Conservation (phyloP, 2,113 vertebrate species). For the Nothobranchius furzeri region DNA sequence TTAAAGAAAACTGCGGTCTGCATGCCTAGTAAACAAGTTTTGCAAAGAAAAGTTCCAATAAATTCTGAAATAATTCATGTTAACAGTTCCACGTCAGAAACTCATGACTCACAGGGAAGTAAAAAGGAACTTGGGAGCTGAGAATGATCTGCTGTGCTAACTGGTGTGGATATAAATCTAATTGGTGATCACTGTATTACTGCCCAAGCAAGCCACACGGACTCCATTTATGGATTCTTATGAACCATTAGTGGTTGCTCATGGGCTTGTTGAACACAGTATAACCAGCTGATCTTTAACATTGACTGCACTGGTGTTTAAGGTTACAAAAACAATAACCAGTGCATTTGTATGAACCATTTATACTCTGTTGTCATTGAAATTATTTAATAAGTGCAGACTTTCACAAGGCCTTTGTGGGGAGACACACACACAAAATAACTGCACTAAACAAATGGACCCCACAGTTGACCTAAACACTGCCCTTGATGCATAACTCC, state of each 20-base stretch:
- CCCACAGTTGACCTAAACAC: slow-evolving; percentile 46
- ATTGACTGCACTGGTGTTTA: slow-evolving; percentile 5
- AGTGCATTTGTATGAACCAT: not conserved
- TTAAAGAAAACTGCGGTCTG: not conserved
- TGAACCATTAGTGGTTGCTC: slow-evolving; percentile 22
- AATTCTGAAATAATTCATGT: not conserved
- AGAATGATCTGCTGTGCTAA: not conserved
- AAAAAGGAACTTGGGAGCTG: not conserved
- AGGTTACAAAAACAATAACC: not conserved
- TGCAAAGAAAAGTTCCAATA: not conserved
- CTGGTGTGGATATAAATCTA: not conserved
- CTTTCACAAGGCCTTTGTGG: not conserved
- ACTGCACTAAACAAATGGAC: slow-evolving; percentile 3
- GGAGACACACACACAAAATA: not conserved
- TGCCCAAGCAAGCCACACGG: not conserved
- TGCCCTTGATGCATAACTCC: slow-evolving; percentile 8
- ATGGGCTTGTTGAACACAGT: slow-evolving; percentile 14
- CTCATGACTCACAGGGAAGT: too few relatives aligned
- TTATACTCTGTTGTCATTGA: not conserved
- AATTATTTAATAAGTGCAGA: not conserved
- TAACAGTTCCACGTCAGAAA: not conserved
- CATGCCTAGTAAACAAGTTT: not conserved
- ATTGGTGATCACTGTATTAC: not conserved
- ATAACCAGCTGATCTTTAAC: not conserved
- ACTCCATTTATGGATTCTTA: slow-evolving; percentile 31